A percentile compares a stretch with the other conserved stretches of the same genome.
Conservation (phyloP, 2,113 vertebrate genomes). For the Carollia perspicillata region DNA sequence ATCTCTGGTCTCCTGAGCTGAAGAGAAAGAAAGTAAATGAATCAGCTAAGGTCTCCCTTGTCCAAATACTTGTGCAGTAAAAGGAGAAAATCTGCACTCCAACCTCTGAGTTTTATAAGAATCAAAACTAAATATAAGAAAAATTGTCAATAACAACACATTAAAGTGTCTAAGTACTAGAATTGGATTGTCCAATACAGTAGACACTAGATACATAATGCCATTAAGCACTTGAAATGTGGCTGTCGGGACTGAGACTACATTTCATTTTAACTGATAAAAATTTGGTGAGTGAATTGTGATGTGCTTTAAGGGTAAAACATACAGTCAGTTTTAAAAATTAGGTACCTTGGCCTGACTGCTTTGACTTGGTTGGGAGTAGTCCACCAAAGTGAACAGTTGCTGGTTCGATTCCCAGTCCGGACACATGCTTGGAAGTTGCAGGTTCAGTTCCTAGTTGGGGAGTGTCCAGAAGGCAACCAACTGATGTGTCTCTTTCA, state of each 20-base stretch:
- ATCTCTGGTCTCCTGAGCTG: background rate
- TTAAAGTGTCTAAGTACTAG: background rate
- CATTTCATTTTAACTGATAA: background rate
- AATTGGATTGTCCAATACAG: background rate
- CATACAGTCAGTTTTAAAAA: background rate
- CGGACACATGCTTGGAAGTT: no score
- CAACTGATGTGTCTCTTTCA: no score
- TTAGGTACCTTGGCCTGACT: background rate
- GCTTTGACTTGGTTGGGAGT: no score
- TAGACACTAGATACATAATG: background rate
- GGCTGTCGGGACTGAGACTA: background rate
- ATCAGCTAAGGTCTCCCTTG: background rate
- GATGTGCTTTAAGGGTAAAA: background rate
- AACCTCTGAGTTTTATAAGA: background rate
- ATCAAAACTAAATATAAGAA: background rate
- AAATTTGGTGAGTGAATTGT: background rate
- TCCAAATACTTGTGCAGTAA: background rate
- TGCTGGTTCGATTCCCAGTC: no score
- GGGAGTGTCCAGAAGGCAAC: no score
- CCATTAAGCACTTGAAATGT: background rate
- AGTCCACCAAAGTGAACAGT: no score
- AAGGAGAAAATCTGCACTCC: background rate
- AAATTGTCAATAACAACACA: background rate
- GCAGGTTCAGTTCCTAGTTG: no score
- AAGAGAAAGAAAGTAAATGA: background rate